Base-by-base conservation (phyloP, 2,888 invertebrate genomes). In the Rhimphoctona megacephalus region DNA sequence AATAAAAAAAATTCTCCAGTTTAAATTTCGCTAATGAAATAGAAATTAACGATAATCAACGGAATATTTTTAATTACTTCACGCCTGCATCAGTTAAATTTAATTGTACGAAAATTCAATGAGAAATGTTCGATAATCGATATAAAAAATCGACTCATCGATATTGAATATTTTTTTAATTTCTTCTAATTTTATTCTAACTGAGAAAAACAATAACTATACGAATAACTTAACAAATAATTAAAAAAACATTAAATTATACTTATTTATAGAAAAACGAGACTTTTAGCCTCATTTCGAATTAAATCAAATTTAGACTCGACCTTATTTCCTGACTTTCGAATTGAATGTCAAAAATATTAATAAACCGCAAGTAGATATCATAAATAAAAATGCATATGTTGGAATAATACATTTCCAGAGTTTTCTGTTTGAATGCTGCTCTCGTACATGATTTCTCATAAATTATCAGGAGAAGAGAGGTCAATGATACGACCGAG, bases 401-500 rank as follows among this genome's bases (percentile, higher is more conserved):
- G n/a, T 19, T 54, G 11, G 19, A 57, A 39, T 61, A 19, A 54
- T 14, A 33, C 11, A 73, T n/a, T 22, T 22, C n/a, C 25, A 74
- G 39, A 57, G 36, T 74, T 17, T 54, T 57, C 36, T 25, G 19
- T 39, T 74, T 17, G 25, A 39, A 57, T 57, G n/a, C 14, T 25
- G 22, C 22, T 43, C 66, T 39, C 33, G 43, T 19, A 52, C 22
- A 36, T 25, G 67, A 49, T 67, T 22, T 67, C 22, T 19, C 25
- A 33, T 9, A 25, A 39, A 17, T 25, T 78, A 83, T 85, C 85
- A 25, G 22, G 78, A 52, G 67, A 39, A 14, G n/a, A 54, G 70
- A 83, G 83, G 85, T 83, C 83, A 79, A 83, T 80, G 85, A 64
- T 83, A 67, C 33, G 49, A 39, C 46, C 74, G 80, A 78, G 85